Conservation (phyloP, 2,113 vertebrate species). For the Malurus alboscapulatus region DNA sequence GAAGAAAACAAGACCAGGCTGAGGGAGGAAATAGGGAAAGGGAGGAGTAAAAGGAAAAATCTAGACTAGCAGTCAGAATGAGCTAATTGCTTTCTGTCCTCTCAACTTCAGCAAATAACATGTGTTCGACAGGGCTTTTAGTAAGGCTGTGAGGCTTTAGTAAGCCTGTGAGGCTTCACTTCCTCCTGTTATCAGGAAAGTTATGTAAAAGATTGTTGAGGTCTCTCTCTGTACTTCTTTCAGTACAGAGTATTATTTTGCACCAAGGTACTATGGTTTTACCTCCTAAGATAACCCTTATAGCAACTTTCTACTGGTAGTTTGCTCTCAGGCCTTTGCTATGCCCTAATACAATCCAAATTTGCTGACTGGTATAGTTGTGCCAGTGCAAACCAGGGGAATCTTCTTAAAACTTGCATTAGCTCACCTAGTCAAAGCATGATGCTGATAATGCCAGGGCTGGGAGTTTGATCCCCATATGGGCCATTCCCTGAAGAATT, state of each 20-base stretch:
- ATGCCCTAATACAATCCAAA: fast-evolving
- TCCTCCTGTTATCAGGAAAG: neutral
- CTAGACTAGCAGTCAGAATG: neutral
- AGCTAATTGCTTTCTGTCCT: neutral
- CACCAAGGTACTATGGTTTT: fast-evolving
- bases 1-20: neutral
- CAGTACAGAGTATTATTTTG: neutral
- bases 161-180: neutral
- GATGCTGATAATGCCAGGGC: neutral
- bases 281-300: neutral
- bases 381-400: neutral
- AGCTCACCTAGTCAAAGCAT: neutral
- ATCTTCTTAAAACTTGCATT: neutral
- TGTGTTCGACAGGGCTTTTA: neutral
- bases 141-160: no score
- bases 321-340: neutral
- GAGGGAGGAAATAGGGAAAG: neutral
- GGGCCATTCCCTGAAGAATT: neutral
- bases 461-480: neutral
- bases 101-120: neutral
- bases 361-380: neutral
- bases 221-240: neutral
- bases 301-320: neutral
- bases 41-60: neutral
- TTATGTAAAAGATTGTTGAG: neutral